phyloP scores from a whole-genome alignment of 2,888 invertebrate genomes.

The Zaprionus lineosus region DNA sequence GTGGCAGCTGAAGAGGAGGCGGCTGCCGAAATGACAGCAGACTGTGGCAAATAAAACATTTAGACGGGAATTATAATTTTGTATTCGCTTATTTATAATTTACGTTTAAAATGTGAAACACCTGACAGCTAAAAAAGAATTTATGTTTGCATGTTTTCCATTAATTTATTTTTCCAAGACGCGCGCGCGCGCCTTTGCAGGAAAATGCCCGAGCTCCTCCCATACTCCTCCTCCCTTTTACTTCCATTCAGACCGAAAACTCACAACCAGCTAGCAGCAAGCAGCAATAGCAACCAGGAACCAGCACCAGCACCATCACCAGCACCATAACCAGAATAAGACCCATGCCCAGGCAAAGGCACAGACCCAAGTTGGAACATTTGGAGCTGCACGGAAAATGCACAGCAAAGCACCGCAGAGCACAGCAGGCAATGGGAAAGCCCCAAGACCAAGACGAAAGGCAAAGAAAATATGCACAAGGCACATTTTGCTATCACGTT shows the following conservation, averaged over 20 bases:
- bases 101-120: constrained; percentile 78
- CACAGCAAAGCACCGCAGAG: constrained; percentile 25
- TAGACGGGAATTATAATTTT: constrained; percentile 71
- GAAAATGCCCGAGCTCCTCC: constrained; percentile 40
- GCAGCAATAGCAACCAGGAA: no score
- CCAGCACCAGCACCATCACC: no score
- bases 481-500: constrained; percentile 72
- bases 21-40: constrained; percentile 44
- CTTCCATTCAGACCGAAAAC: neutral
- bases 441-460: constrained; percentile 18
- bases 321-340: neutral
- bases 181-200: constrained; percentile 31
- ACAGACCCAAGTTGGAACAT: neutral
- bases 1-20: constrained; percentile 2
- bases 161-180: constrained; percentile 76
- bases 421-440: constrained; percentile 37
- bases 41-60: constrained; percentile 74
- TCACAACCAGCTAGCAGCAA: no score
- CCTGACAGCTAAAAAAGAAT: constrained; percentile 80
- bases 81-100: constrained; percentile 71
- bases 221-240: neutral
- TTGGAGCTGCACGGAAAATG: constrained; percentile 43
- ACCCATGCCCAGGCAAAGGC: neutral
- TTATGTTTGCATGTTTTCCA: constrained; percentile 80
- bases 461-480: constrained; percentile 30